A percentile compares a stretch with the other conserved stretches of the same genome.
phyloP scores from a whole-genome alignment of 2,113 vertebrate genomes.

The Craseonycteris thonglongyai region DNA sequence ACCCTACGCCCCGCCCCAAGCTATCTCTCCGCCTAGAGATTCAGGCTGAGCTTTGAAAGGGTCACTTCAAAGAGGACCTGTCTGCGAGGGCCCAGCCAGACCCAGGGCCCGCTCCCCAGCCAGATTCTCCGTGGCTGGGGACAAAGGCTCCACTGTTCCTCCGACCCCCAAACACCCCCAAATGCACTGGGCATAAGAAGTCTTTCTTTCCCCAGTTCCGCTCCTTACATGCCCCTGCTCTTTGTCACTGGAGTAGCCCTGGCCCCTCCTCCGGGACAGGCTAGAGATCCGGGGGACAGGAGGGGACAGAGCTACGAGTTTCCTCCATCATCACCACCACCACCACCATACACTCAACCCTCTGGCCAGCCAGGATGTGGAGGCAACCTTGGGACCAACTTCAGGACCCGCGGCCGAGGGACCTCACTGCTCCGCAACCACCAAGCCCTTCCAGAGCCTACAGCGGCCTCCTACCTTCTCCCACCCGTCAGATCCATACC shows the following conservation, averaged over 20 bases:
- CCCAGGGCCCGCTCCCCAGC: slow-evolving; percentile 48
- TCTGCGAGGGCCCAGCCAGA: slow-evolving; percentile 43
- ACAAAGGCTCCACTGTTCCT: slow-evolving; percentile 70
- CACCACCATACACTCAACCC: background rate
- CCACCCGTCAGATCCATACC: background rate
- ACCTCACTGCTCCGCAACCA: background rate
- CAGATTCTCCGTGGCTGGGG: slow-evolving; percentile 46
- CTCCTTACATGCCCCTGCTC: slow-evolving; percentile 25
- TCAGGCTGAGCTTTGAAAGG: slow-evolving; percentile 56
- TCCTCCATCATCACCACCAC: background rate
- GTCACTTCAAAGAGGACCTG: slow-evolving; percentile 70
- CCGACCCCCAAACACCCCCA: slow-evolving; percentile 61
- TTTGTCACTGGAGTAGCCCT: slow-evolving; percentile 30
- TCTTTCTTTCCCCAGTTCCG: slow-evolving; percentile 63
- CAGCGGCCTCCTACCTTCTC: background rate
- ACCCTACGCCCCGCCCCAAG: background rate
- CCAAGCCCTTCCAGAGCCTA: background rate
- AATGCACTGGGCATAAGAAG: slow-evolving; percentile 61
- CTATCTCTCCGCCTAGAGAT: slow-evolving; percentile 28
- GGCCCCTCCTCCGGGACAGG: background rate
- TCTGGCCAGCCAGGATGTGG: background rate
- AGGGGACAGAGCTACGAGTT: background rate
- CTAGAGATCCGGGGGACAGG: background rate
- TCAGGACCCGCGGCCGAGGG: background rate
- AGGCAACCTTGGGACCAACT: background rate